Evolutionary conservation across 2,888 invertebrate species (phyloP), one percentile per base, ranked within the genome.

Genomic region (Brachyptera putata): DNA sequence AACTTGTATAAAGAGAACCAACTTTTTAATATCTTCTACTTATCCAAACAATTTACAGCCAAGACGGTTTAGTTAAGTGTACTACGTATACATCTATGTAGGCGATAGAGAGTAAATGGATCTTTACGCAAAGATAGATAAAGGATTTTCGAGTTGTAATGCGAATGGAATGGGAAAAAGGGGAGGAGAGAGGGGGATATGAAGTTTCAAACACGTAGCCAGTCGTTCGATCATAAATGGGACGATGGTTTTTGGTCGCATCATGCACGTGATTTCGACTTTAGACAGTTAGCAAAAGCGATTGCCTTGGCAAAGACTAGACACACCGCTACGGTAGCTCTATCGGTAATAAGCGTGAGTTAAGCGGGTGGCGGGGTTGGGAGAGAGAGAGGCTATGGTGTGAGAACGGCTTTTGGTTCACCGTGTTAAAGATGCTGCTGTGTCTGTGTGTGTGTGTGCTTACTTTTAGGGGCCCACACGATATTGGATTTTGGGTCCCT

Each of bases 401-500:
- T 46, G 46, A 21, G 46, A 46, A 24, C 39, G 55, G 22, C 30
- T 55, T 7, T 25, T n/a, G n/a, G 26, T n/a, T 25, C 26, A 30
- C 48, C 39, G 48, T 25, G 58, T 37, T 22, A 50, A 58, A 58
- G 50, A 57, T 22, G 57, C 24, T 30, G 46, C 30, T 21, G 13
- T 30, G 16, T 30, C 48, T 7, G 43, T 14, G n/a, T n/a, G n/a
- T n/a, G n/a, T 16, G 48, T 34, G 36, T 58, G 58, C 58, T 61
- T 63, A 63, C 63, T 59, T 59, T 57, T 50, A 61, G 60, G 57
- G 41, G 61, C 25, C 39, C 16, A 26, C 24, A 36, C 63, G 60
- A 57, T 63, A 63, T 63, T 63, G 61, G 63, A 63, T 63, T 63
- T 61, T 61, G 49, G 59, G 21, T 53, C 36, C 24, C 22, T 46